Base-by-base conservation (phyloP, 1,140 invertebrate genomes). In the Babylonia areolata region DNA sequence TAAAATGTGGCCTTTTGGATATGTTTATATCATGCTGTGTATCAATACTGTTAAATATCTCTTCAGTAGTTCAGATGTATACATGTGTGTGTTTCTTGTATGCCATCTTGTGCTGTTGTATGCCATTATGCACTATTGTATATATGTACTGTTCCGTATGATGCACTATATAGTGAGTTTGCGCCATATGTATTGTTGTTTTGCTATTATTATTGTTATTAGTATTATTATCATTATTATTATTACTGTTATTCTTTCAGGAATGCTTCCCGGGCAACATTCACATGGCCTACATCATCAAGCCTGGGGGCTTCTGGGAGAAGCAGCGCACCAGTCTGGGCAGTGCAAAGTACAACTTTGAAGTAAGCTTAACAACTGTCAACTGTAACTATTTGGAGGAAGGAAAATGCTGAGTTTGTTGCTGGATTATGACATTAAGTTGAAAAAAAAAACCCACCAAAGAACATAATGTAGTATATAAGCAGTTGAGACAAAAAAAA, bases 301-400 rank as follows among this genome's bases (percentile, higher is more conserved):
- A 99, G 95, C 98, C 98, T 89, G 99, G 99, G 92, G 99, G 99
- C 94, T 99, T 99, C 95, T 99, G 98, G 98, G 98, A 99, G 95
- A 99, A 99, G 95, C 98, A 99, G 95, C 96, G 98, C 92, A 99
- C 98, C 90, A 98, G 97, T 83, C 96, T 99, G 92, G 98, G 97
- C 90, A 98, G 97, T 95, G 97, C 98, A 93, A 99, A 99, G 95
- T 99, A 99, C 95, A 99, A 98, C 95, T 99, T 99, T 96, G 98
- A 99, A 96, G 98, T 98, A 95, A 96, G 94, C 86, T 75, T 64
- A 77, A 35, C 17, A 77, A n/a, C 58, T n/a, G 58, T 20, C n/a
- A 9, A 78, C 23, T 78, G 35, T 2, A 37, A 35, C 6, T 78
- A 40, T 35, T 20, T 35, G 35, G 28, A 78, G 9, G 12, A 77